A percentile compares a stretch with the other conserved stretches of the same genome.
These are phyloP conservation scores for Scaptomyza graminum DNA, from an alignment of 1,140 invertebrate species.

Conservation along the genomic window DNA sequence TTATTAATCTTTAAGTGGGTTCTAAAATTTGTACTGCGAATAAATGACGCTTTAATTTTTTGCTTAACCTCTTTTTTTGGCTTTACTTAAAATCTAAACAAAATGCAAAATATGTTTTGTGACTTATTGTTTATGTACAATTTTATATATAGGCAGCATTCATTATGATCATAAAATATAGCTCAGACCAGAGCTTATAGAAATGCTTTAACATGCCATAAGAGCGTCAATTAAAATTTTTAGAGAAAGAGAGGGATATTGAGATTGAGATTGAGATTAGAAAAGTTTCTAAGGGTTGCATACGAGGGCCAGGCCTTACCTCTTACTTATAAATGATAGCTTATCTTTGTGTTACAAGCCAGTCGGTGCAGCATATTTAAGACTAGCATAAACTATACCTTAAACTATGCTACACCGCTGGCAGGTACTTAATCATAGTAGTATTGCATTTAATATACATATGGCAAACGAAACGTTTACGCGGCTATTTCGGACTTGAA, in stretches of 20 bases:
- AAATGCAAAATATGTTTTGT: constrained; percentile 45
- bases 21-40: background rate
- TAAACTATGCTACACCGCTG: constrained; percentile 54
- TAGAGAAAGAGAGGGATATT: constrained; percentile 23
- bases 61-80: background rate
- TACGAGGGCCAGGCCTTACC: constrained; percentile 64
- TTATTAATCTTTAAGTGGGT: background rate
- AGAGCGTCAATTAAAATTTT: constrained; percentile 35
- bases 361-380: constrained; percentile 55
- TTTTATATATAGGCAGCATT: constrained; percentile 40
- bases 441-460: constrained; percentile 27
- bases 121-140: constrained; percentile 28
- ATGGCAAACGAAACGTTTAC: constrained; percentile 81
- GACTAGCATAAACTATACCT: background rate
- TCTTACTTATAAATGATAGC: constrained; percentile 34
- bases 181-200: background rate
- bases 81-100: constrained; percentile 29
- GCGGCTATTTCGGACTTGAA: constrained; percentile 83
- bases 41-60: constrained; percentile 1
- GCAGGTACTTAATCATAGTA: constrained; percentile 10
- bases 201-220: constrained; percentile 50
- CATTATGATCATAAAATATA: constrained; percentile 8
- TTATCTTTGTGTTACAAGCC: constrained; percentile 36
- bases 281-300: constrained; percentile 60
- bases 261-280: constrained; percentile 23